Conservation (phyloP, 2,113 vertebrate genomes). For the Seriola rivoliana region DNA sequence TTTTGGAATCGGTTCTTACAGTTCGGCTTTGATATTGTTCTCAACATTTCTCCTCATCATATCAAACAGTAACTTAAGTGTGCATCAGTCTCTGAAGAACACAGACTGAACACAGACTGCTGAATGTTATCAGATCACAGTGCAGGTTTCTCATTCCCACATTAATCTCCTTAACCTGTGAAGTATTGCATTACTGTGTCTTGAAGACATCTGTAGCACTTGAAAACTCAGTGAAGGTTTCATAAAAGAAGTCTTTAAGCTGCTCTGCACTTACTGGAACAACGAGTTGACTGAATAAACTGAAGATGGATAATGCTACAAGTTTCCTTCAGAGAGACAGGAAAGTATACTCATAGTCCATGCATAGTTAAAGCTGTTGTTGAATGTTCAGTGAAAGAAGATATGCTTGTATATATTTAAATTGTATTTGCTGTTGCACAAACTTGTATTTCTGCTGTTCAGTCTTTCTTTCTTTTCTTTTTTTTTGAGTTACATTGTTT, state of each 20-base stretch:
- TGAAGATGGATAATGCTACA: background rate
- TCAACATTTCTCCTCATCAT: conserved; percentile 6
- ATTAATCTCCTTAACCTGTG: background rate
- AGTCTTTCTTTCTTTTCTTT: conserved; percentile 7
- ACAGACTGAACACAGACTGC: conserved; percentile 14
- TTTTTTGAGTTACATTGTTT: background rate
- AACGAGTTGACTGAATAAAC: conserved; percentile 11
- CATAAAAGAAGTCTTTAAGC: conserved; percentile 13
- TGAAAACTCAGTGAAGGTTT: conserved; percentile 15
- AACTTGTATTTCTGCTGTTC: conserved; percentile 66
- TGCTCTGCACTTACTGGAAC: conserved; percentile 13
- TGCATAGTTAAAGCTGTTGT: conserved; percentile 50
- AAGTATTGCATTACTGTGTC: conserved; percentile 27
- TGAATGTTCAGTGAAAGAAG: conserved; percentile 71
- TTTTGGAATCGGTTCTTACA: conserved; percentile 9
- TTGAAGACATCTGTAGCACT: conserved; percentile 42
- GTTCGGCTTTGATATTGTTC: conserved; percentile 21
- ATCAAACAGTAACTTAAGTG: conserved; percentile 3
- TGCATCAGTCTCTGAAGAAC: background rate
- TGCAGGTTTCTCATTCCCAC: conserved; percentile 25
- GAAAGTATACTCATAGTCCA: conserved; percentile 23
- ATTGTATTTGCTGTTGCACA: conserved; percentile 75
- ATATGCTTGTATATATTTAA: conserved; percentile 72
- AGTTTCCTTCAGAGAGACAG: conserved; percentile 9
- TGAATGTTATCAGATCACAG: conserved; percentile 23